Base-by-base conservation (phyloP, 2,888 invertebrate genomes). In the Heliconius sara region DNA sequence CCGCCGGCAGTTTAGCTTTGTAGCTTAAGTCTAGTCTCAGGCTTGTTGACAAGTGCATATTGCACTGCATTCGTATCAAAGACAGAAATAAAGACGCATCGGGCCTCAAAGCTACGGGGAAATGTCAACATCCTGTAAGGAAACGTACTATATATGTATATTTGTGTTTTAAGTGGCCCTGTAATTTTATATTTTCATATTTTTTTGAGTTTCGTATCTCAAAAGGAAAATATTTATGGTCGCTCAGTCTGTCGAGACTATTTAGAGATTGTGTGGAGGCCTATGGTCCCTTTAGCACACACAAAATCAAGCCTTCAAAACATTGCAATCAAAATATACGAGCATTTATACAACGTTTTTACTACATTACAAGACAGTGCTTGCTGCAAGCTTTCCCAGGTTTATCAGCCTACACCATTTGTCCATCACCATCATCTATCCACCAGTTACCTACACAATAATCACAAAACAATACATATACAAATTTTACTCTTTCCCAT, bases 11-110 rank as follows among this genome's bases (percentile, higher is more conserved):
- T 68, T 78, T 79, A 79, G 79, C 85, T 84, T 87, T 85, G 85
- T 85, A 83, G 83, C 83, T 81, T 83, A 87, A 88, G 88, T 88
- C 68, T 27, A 68, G 68, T 88, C 78, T 84, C 78, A 78, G 81
- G 76, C 70, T 79, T 81, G 90, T 91, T 92, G 90, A 87, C 91
- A 85, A 87, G 87, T 83, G 88, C 87, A 89, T 91, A 91, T 91
- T 91, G 91, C 92, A 83, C 83, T 81, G 86, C 84, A 81, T 80
- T 70, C 68, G 81, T 84, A 82, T 86, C 86, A 87, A 87, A 87
- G 87, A 82, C 85, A 86, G 87, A 89, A 89, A 89, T 90, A 79
- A 76, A 78, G 78, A 63, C 57, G 74, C 74, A 74, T 68, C 74
- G 76, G 70, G 71, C 74, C 74, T 82, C 82, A 82, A 79, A 81